Evolutionary conservation across 2,113 vertebrate genomes (phyloP), one percentile per base, ranked within the genome.

Genomic region (Microcebus ravelobensis): DNA sequence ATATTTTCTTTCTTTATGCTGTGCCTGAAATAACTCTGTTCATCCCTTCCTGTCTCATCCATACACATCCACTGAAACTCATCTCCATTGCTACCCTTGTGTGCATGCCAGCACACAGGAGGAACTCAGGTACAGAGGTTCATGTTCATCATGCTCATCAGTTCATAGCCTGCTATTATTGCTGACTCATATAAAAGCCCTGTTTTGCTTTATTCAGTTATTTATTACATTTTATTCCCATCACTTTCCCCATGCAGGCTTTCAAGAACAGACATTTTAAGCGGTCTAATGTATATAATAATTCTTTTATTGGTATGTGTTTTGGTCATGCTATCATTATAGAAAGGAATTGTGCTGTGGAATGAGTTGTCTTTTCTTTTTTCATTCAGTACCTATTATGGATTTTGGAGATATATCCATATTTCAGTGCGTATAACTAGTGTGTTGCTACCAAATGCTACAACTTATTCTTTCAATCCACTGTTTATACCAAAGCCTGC

Each of bases 161-260:
- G 3, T 55, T 71, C 27, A n/a, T 11, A 84, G n/a, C 14, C 61
- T 87, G 5, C 21, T 65, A 11, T 45, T 27, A 45, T 61, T 48
- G 48, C n/a, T 79, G 5, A 25, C 20, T 27, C 5, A 42, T 27
- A 8, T 65, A 4, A 45, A n/a, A 15, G 2, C 31, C 21, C 15
- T 81, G 6, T 74, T 8, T 85, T 39, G 2, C 68, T 91, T 45
- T 63, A 29, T 29, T 59, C 25, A 25, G 18, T 52, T 91, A 52
- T 23, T 55, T 55, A 29, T 29, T 36, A 4, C 10, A 5, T 61
- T 76, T 73, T 31, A 8, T 1, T 8, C 15, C 23, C 39, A 34
- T 65, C 8, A 13, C 29, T 0, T 13, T 61, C 45, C 13, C 7
- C 57, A 15, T 20, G 5, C 3, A 67, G 18, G 10, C 3, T 42